phyloP scores from a whole-genome alignment of 2,797 vertebrate species.

The Lycodopsis pacificus region DNA sequence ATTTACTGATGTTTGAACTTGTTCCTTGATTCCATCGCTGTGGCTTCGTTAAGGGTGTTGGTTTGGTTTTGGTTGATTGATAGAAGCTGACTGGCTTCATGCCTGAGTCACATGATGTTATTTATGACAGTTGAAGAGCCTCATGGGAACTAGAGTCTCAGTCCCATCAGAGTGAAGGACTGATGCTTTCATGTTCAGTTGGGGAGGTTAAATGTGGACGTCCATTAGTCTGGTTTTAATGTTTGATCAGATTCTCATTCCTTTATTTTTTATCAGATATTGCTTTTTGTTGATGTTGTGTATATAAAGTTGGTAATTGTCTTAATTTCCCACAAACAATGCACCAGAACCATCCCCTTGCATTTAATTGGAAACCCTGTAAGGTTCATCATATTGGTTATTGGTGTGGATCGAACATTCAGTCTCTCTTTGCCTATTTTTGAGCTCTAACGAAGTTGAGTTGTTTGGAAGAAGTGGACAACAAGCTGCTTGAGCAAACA shows the following conservation, averaged over 20 bases:
- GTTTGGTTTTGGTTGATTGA: constrained; percentile 40
- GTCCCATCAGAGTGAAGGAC: background rate
- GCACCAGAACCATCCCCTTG: background rate
- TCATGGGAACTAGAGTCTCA: background rate
- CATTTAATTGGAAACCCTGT: background rate
- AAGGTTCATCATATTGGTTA: background rate
- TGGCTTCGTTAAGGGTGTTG: constrained; percentile 13
- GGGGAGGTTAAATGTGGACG: background rate
- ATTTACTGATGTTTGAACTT: constrained; percentile 26
- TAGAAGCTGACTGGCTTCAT: constrained; percentile 24
- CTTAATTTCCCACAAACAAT: background rate
- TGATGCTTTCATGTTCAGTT: background rate
- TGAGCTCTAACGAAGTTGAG: background rate
- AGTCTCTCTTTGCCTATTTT: background rate
- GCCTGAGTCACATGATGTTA: constrained; percentile 40
- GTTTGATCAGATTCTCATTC: background rate
- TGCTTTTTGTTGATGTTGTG: background rate
- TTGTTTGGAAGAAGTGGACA: background rate
- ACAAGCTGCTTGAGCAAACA: background rate
- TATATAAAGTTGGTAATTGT: background rate
- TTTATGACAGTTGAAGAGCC: constrained; percentile 26
- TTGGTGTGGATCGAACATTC: background rate
- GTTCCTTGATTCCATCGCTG: background rate
- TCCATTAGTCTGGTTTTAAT: background rate
- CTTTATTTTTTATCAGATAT: background rate